Evolutionary conservation across 2,888 invertebrate species (phyloP), one percentile per base, ranked within the genome.

Genomic region (Panzeria rudis): DNA sequence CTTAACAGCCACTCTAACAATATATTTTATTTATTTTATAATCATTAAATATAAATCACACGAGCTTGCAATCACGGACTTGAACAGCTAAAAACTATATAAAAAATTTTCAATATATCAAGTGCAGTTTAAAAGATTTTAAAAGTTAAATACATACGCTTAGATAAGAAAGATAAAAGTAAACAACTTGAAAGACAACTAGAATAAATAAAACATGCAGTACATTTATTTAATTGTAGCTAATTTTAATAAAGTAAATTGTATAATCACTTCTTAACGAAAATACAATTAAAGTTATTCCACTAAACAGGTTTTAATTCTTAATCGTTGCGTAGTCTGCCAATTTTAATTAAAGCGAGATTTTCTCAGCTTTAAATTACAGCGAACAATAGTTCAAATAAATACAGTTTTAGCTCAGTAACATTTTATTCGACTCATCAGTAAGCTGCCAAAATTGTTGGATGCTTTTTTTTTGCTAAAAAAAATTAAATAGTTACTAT

Each of bases 181-280:
- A 78, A 83, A 83, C 77, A 78, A 83, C 69, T 71, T 54, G 29
- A 15, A 20, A n/a, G 52, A 64, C 15, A 54, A 32, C 15, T 77
- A 41, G 13, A 62, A 50, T 38, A 47, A 50, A 54, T n/a, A 52
- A 69, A 69, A 54, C 75, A 81, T 81, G 75, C 75, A 69, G 38
- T 80, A 66, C 32, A 38, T 61, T 61, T 23, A 75, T 68, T 61
- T 23, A 75, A 17, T 41, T 35, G 25, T 15, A 32, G 32, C 52
- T 47, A 56, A 23, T 72, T 56, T 17, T n/a, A 23, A 61, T 5
- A 25, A 56, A 23, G 32, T 4, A 64, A 29, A 20, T 47, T 47
- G 25, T 47, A 17, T n/a, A 62, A n/a, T 25, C 62, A 71, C 52
- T 79, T 62, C 29, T 50, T 32, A 69, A 29, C 44, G 41, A 69